Conservation (phyloP, 2,888 invertebrate species). For the Diadegma fenestrale region DNA sequence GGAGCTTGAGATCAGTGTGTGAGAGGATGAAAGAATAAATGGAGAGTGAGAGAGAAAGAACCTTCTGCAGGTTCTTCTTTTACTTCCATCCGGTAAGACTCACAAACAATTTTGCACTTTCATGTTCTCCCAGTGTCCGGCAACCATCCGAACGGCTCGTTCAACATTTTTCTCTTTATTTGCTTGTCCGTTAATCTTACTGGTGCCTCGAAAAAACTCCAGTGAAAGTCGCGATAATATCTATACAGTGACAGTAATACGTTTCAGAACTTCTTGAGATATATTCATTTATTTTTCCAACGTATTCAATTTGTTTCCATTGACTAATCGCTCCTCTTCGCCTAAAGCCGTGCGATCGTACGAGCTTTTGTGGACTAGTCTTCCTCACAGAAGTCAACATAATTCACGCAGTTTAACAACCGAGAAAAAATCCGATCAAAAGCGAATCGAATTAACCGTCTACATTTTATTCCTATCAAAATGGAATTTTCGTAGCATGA, state of each 20-base stretch:
- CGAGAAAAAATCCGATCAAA: too few species aligned
- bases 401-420: too few species aligned
- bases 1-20: constrained; percentile 27
- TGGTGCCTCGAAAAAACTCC: constrained; percentile 43
- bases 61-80: constrained; percentile 32
- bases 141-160: constrained; percentile 27
- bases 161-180: constrained; percentile 36
- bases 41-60: constrained; percentile 1
- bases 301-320: constrained; percentile 24
- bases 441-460: too few species aligned
- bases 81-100: constrained; percentile 12
- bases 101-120: constrained; percentile 28
- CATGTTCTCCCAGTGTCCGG: constrained; percentile 24
- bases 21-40: constrained; percentile 33
- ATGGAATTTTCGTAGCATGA: too few species aligned
- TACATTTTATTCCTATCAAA: too few species aligned
- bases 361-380: not conserved
- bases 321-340: not conserved
- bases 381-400: not conserved
- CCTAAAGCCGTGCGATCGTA: not conserved
- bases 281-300: constrained; percentile 13
- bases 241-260: constrained; percentile 40
- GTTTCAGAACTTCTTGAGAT: not conserved
- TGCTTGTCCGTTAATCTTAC: constrained; percentile 35
- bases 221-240: constrained; percentile 53